phyloP scores from a whole-genome alignment of 2,113 vertebrate species.

The Nycticebus coucang region DNA sequence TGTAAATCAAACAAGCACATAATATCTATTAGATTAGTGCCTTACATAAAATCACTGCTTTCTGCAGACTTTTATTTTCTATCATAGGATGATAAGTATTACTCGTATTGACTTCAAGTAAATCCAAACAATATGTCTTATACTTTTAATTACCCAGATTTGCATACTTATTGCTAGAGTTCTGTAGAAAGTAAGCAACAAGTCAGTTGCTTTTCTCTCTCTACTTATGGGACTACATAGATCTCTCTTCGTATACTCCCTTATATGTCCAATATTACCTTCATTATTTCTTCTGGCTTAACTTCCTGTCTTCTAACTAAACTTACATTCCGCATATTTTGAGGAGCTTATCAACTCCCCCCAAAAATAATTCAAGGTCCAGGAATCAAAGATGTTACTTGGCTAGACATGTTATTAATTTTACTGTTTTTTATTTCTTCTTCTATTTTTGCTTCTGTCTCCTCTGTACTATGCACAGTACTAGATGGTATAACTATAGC shows the following conservation, averaged over 20 bases:
- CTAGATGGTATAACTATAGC: not conserved
- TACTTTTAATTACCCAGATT: not conserved
- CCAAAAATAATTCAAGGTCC: conserved; percentile 17
- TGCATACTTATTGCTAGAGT: not conserved
- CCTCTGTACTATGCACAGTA: not conserved
- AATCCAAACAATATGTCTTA: not conserved
- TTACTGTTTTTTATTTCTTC: not conserved
- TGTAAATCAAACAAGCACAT: not conserved
- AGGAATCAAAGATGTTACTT: not conserved
- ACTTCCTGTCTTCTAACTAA: not conserved
- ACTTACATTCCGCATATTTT: not conserved
- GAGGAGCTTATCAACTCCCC: not conserved
- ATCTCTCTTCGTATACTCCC: not conserved
- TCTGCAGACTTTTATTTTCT: not conserved
- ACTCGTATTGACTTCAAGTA: not conserved
- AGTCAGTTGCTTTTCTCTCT: not conserved
- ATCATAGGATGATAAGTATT: not conserved
- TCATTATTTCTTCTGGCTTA: not conserved
- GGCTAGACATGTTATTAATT: not conserved
- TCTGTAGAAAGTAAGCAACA: not conserved
- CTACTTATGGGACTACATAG: not conserved
- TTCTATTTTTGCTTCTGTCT: not conserved
- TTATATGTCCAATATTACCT: not conserved
- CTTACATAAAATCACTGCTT: not conserved
- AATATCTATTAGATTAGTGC: not conserved